Evolutionary conservation across 2,797 vertebrate species (phyloP), one percentile per base, ranked within the genome.

Genomic region (Melanotaenia boesemani): DNA sequence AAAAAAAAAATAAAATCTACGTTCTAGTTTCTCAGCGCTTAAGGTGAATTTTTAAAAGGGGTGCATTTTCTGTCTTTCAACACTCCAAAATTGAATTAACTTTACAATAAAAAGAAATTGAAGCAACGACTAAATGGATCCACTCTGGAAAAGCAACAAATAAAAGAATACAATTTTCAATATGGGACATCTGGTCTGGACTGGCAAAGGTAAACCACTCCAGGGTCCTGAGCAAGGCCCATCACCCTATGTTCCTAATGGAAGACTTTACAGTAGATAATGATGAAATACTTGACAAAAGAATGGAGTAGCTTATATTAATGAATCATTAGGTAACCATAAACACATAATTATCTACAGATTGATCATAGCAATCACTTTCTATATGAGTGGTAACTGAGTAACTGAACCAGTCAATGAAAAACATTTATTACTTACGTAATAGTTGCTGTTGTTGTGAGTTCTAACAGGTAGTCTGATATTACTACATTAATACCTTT

Each of bases 21-120:
- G 13, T 70, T 18, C 28, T 6, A 30, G 10, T 65, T 48, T 59
- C 22, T 13, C 28, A 57, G 5, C 57, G 7, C 10, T 18, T 5
- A 41, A 57, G 1, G 34, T 57, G 9, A 58, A 7, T 67, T 3
- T 37, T 24, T 20, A 37, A 15, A 60, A 11, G 5, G 5, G 15
- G 4, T 44, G 41, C 18, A n/a, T 50, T 67, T 75, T 63, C 8
- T 62, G 56, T 15, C 10, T 13, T 57, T 4, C n/a, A 61, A n/a
- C 36, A 52, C 0, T 41, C 0, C 13, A n/a, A 26, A 48, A 26
- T 22, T 20, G 48, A 12, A 68, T 41, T 41, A 0, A 28, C 13
- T 50, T 24, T 15, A 55, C 24, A 68, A 16, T 18, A 0, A 30
- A 6, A 52, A 13, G 11, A 73, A 72, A 58, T 13, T 64, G 9